A percentile compares a stretch with the other conserved stretches of the same genome.
Conservation (phyloP, 2,113 vertebrate species). For the Hemicordylus capensis region DNA sequence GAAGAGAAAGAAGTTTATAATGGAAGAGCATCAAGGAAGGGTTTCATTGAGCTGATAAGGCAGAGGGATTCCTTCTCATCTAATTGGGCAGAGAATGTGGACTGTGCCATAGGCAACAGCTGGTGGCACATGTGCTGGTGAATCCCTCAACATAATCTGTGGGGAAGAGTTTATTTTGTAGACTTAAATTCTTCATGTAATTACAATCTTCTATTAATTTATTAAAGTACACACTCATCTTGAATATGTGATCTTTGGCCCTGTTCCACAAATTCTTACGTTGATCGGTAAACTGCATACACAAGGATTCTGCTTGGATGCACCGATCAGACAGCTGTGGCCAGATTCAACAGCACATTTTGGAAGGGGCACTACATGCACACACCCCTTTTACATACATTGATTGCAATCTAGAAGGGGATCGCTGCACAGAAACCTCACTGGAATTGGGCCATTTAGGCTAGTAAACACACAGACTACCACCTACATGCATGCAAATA, state of each 20-base stretch:
- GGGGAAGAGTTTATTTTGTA: neutral
- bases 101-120: neutral
- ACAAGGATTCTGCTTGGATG: neutral
- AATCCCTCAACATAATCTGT: neutral
- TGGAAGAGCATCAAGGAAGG: neutral
- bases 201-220: neutral
- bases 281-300: neutral
- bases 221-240: neutral
- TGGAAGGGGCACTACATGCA: too few relatives aligned
- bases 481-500: too few relatives aligned
- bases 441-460: too few relatives aligned
- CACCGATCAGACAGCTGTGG: neutral
- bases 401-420: too few relatives aligned
- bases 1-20: neutral
- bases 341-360: neutral
- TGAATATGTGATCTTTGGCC: neutral
- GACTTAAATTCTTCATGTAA: neutral
- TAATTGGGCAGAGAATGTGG: neutral
- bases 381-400: too few relatives aligned
- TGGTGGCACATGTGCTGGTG: neutral
- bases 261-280: neutral
- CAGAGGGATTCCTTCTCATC: too few relatives aligned
- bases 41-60: neutral
- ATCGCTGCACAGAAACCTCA: too few relatives aligned
- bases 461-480: too few relatives aligned